Conservation (phyloP, 2,113 vertebrate species). For the Neogobius melanostomus region DNA sequence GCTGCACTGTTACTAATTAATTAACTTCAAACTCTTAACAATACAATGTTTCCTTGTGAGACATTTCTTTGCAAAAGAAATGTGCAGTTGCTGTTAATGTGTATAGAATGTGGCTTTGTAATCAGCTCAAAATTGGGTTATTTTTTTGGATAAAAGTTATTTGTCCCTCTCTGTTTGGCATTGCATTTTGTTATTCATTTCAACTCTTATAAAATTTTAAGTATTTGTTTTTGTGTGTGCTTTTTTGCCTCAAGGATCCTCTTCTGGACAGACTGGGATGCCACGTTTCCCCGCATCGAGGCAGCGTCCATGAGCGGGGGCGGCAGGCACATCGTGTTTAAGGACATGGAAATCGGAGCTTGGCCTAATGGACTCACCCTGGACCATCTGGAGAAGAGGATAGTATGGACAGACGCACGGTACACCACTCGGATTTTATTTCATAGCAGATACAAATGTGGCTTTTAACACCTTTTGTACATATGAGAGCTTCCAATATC, state of each 20-base stretch:
- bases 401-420: constrained; percentile 99
- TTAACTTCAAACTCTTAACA: too few relatives aligned
- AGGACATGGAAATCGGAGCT: constrained; percentile 97
- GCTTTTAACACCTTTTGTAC: constrained; percentile 5
- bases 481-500: neutral
- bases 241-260: constrained; percentile 80
- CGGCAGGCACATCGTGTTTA: constrained; percentile 91
- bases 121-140: neutral
- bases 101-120: too few relatives aligned
- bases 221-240: constrained; percentile 11
- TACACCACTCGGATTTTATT: constrained; percentile 50
- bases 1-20: too few relatives aligned
- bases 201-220: neutral
- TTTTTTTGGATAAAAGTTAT: neutral
- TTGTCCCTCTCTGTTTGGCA: neutral
- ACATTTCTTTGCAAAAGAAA: too few relatives aligned
- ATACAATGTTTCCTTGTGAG: too few relatives aligned
- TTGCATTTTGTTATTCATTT: neutral
- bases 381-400: constrained; percentile 96
- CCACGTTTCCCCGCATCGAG: constrained; percentile 95
- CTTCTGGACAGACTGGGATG: constrained; percentile 99
- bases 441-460: neutral
- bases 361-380: constrained; percentile 98
- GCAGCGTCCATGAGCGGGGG: constrained; percentile 95
- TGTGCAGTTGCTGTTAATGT: too few relatives aligned